Percentiles rank a stretch among this genome's conserved stretches.
Evolutionary conservation across 2,888 invertebrate genomes (phyloP).

Genomic region (Drosophila recens): DNA sequence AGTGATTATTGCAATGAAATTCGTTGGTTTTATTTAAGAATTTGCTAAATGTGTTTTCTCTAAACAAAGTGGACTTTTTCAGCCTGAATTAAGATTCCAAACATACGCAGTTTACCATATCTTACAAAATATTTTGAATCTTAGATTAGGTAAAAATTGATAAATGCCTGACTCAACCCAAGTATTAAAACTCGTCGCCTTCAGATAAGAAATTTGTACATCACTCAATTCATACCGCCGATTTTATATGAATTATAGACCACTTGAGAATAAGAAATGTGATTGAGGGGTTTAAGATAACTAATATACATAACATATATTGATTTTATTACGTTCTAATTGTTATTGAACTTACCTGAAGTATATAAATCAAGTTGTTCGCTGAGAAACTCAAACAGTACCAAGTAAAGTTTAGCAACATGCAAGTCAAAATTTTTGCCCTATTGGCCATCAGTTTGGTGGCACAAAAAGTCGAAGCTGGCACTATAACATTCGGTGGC

Average conservation of each 20-base stretch:
- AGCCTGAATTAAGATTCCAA: not conserved
- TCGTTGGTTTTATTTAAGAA: not conserved
- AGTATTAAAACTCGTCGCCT: not conserved
- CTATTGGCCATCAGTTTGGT: constrained; percentile 40
- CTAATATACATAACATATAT: not conserved
- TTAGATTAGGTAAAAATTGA: not conserved
- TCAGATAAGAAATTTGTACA: constrained; percentile 25
- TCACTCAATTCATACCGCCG: constrained; percentile 35
- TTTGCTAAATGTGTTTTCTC: not conserved
- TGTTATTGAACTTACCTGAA: constrained; percentile 21
- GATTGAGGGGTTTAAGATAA: not conserved
- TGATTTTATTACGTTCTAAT: not conserved
- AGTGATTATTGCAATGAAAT: not conserved
- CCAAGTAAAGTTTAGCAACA: constrained; percentile 40
- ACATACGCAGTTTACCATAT: not conserved
- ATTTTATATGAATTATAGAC: constrained; percentile 7
- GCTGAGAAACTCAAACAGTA: constrained; percentile 2
- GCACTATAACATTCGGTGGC: constrained; percentile 29
- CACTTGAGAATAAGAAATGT: constrained; percentile 19
- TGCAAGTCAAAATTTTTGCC: constrained; percentile 45
- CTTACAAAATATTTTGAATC: not conserved
- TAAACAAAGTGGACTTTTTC: not conserved
- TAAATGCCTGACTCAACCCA: not conserved
- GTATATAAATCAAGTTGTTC: constrained; percentile 49
- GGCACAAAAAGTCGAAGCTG: constrained; percentile 37